phyloP scores from a whole-genome alignment of 2,888 invertebrate genomes.

The Hymenopus coronatus region DNA sequence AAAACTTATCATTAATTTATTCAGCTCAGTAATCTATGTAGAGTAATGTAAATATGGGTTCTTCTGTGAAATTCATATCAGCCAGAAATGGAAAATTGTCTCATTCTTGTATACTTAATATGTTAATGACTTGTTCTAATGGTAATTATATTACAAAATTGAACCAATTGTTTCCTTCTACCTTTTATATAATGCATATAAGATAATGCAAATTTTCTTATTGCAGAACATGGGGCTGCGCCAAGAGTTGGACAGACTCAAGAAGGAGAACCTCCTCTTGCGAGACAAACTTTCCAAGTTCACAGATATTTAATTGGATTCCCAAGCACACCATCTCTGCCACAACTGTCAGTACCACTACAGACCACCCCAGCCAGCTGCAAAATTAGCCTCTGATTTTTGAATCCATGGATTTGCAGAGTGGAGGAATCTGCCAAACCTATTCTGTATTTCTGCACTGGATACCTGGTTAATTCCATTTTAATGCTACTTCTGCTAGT shows the following conservation, averaged over 20 bases:
- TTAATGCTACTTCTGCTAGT: background rate
- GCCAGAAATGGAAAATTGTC: no score
- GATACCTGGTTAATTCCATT: background rate
- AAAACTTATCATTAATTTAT: no score
- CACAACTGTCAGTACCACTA: background rate
- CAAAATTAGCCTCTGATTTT: background rate
- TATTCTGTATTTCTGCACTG: background rate
- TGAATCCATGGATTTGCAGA: background rate
- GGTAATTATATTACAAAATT: no score
- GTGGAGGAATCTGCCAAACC: background rate
- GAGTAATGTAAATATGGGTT: no score
- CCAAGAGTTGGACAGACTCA: conserved; percentile 85
- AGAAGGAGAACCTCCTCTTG: conserved; percentile 86
- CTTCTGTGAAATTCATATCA: no score
- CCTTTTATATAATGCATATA: no score
- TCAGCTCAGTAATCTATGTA: no score
- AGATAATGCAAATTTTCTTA: background rate
- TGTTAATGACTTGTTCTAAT: no score
- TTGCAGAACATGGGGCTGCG: conserved; percentile 81
- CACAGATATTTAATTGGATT: conserved; percentile 65
- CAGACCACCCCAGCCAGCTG: background rate
- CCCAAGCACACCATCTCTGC: background rate
- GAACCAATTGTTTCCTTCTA: no score
- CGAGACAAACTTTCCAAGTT: conserved; percentile 87
- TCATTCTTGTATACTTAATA: no score